Percentiles rank a stretch among this genome's conserved stretches.
Evolutionary conservation across 1,140 invertebrate species (phyloP).

Genomic region (Heliconius nattereri): DNA sequence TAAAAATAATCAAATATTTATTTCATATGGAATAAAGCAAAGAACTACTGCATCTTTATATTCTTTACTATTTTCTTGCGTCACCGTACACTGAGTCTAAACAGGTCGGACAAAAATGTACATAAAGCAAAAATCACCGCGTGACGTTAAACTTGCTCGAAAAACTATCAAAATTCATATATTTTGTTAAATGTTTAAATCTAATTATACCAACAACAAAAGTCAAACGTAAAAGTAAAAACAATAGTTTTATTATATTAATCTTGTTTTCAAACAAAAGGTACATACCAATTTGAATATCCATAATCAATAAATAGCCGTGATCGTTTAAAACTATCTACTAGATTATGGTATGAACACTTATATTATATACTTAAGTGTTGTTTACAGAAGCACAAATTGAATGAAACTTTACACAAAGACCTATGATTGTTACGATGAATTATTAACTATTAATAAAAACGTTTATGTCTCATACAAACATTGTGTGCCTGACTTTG

Average conservation of each 20-base stretch:
- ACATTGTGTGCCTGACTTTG: background rate
- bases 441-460: conserved; percentile 18
- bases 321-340: background rate
- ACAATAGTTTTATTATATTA: background rate
- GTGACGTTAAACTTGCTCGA: no score
- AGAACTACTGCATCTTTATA: no score
- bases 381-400: conserved; percentile 27
- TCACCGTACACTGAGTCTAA: no score
- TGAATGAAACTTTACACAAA: conserved; percentile 26
- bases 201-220: background rate
- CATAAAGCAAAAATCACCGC: no score
- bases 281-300: conserved; percentile 23
- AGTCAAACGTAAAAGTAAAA: background rate
- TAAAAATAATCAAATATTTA: background rate
- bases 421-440: conserved; percentile 8
- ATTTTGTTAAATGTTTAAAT: no score
- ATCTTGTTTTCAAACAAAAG: background rate
- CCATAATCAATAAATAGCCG: background rate
- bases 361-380: conserved; percentile 21
- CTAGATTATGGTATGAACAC: background rate
- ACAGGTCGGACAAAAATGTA: no score
- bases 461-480: background rate
- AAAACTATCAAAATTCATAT: no score
- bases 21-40: no score
- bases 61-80: no score